Base-by-base conservation (phyloP, 2,888 invertebrate species). In the Lampropteryx suffumata region DNA sequence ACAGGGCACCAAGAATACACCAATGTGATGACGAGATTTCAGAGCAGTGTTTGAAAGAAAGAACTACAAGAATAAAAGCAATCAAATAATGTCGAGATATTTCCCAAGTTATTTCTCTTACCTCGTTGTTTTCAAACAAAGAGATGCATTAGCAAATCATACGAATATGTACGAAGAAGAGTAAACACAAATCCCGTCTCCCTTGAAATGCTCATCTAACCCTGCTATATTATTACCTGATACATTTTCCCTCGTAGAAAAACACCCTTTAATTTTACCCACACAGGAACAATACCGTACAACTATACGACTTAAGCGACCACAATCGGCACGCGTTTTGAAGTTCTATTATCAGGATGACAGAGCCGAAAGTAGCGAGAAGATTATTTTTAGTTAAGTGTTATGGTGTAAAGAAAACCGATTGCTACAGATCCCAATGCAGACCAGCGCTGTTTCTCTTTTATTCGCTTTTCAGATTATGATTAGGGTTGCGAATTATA, bases 241-340 rank as follows among this genome's bases (percentile, higher is more conserved):
- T 81, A 80, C 76, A 75, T 79, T 82, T 76, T 73, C 72, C 73
- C 69, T 69, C 61, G 67, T 68, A 76, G 77, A 82, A 79, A 79
- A 80, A 79, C 78, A 76, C 76, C 76, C 79, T 78, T 75, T 79
- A 79, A 80, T 79, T 80, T 80, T 73, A 74, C 79, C 71, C 73
- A 69, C 73, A 71, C 67, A 66, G 58, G 58, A 62, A 47, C 34
- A 29, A 24, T 14, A 8, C 27, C 36, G 3, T 12, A 30, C 29
- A n/a, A 4, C 40, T 36, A 34, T 64, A 55, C 0, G 41, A 5
- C 33, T 0, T 59, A 62, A 59, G n/a, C 3, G 3, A 33, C 21
- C 6, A 0, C 9, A 0, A n/a, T 0, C 0, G 0, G 0, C 30
- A 55, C 0, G 2, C 32, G 3, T 62, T 26, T 43, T n/a, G 36